Evolutionary conservation across 2,113 vertebrate species (phyloP), one percentile per base, ranked within the genome.

Genomic region (Machaerirhynchus nigripectus): DNA sequence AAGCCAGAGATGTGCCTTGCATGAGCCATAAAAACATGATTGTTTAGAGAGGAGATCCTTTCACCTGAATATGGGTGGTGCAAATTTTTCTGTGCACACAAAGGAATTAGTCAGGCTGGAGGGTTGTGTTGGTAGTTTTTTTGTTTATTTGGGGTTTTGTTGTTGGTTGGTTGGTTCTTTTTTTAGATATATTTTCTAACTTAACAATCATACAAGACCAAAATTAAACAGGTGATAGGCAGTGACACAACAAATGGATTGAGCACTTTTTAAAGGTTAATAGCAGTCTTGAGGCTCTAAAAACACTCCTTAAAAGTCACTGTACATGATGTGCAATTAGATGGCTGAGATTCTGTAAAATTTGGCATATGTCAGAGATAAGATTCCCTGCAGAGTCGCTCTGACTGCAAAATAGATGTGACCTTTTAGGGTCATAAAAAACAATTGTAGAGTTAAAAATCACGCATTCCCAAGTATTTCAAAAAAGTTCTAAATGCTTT

Each of bases 191-290:
- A 15, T 42, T 50, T 59, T 53, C 44, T 52, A 14, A 31, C 9
- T 71, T 63, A 57, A 42, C 8, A 57, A 23, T 49, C 18, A 37
- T n/a, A 68, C 22, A 74, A 68, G 47, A 74, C 16, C 46, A 57
- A 90, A 87, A 80, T 91, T 59, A 69, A 96, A 49, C 61, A 86
- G 46, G 50, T 90, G 40, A 87, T 15, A 74, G 24, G 14, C 87
- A 46, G 33, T 78, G 40, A 57, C 65, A 88, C 57, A 74, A 76
- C 56, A 90, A 95, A 81, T 63, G 13, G 73, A 84, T 65, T 68
- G 40, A 96, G 30, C 30, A 84, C 11, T 84, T 94, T 94, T 84
- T 63, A 96, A 96, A 97, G 94, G 94, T 95, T 97, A 96, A 76
- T 63, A 73, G 56, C 64, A 91, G 49, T 89, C 89, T 84, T 0